A percentile compares a stretch with the other conserved stretches of the same genome.
Conservation (phyloP, 1,140 invertebrate genomes). For the Papilio aristodemus region DNA sequence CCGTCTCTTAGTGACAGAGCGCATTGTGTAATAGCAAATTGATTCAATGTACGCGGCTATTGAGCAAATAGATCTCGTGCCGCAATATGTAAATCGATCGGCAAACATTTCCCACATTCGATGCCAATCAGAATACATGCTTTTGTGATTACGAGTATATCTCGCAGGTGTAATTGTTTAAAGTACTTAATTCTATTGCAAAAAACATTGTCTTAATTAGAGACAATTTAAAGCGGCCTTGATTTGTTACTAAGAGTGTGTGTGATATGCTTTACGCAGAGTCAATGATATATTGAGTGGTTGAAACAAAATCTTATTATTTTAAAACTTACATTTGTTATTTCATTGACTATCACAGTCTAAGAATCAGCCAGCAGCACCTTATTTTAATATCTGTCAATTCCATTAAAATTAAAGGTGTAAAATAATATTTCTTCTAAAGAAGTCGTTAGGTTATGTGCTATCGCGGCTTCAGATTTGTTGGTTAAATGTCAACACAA, state of each 20-base stretch:
- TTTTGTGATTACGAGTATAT: conserved; percentile 19
- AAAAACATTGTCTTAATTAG: background rate
- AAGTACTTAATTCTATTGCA: background rate
- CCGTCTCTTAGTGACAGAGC: conserved; percentile 17
- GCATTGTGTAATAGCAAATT: conserved; percentile 17
- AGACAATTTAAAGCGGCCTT: background rate
- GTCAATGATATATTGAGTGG: too few relatives aligned
- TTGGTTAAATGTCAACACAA: too few relatives aligned
- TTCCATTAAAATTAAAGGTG: too few relatives aligned
- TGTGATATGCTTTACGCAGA: background rate
- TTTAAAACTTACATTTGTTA: too few relatives aligned
- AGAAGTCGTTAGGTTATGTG: too few relatives aligned
- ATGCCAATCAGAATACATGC: conserved; percentile 17
- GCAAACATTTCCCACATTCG: conserved; percentile 28
- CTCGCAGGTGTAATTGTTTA: conserved; percentile 12
- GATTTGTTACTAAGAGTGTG: background rate
- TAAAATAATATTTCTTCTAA: too few relatives aligned
- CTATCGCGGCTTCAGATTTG: too few relatives aligned
- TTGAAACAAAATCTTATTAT: too few relatives aligned
- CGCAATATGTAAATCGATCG: conserved; percentile 19
- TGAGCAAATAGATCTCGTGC: conserved; percentile 29
- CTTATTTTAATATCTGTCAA: too few relatives aligned
- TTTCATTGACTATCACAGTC: too few relatives aligned
- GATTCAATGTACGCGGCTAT: conserved; percentile 17
- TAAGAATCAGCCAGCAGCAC: too few relatives aligned